Conservation (phyloP, 2,797 vertebrate species). For the Chelidonichthys spinosus region DNA sequence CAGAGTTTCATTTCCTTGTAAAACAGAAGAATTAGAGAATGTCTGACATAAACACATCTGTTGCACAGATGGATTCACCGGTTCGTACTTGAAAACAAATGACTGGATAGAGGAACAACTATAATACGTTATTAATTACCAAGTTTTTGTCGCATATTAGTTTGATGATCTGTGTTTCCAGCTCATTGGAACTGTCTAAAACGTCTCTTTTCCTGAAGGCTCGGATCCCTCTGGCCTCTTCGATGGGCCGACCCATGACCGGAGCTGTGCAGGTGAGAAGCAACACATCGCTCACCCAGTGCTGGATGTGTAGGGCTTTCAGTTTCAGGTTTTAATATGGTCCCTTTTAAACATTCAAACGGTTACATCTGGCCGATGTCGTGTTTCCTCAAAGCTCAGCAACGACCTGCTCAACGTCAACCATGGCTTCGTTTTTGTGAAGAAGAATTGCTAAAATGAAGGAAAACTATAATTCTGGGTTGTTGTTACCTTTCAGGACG, state of each 20-base stretch:
- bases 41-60: not conserved
- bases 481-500: slow-evolving; percentile 83
- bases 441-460: not conserved
- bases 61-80: not conserved
- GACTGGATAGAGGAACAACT: too few species aligned
- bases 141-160: not conserved
- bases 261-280: slow-evolving; percentile 92
- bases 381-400: not conserved
- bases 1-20: not conserved
- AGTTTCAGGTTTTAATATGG: not conserved
- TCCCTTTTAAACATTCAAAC: not conserved
- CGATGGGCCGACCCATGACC: slow-evolving; percentile 92
- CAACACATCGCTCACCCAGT: not conserved
- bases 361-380: not conserved
- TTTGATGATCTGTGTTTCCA: not conserved
- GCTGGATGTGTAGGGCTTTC: not conserved
- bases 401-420: not conserved
- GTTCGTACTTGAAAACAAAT: too few species aligned
- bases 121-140: not conserved
- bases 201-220: slow-evolving; percentile 80
- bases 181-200: not conserved
- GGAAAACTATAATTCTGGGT: not conserved
- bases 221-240: slow-evolving; percentile 87
- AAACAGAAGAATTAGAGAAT: not conserved
- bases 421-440: not conserved